Conservation (phyloP, 2,797 vertebrate species). For the Sciurus carolinensis region DNA sequence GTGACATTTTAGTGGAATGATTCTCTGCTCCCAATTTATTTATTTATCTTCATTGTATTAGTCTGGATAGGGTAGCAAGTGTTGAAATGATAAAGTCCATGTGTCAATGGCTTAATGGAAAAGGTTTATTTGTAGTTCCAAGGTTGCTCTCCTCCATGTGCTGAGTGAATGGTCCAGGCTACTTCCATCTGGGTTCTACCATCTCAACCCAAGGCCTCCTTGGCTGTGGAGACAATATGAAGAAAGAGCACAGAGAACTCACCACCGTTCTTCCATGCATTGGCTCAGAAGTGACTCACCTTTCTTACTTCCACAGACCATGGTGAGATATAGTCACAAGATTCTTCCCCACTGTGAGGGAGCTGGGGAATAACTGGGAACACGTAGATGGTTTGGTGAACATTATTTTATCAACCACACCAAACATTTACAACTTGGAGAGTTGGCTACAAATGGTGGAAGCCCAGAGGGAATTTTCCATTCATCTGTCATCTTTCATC, state of each 20-base stretch:
- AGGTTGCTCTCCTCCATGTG: neutral
- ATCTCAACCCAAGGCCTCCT: neutral
- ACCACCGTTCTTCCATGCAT: neutral
- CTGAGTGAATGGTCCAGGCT: constrained; percentile 11
- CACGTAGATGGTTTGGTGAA: neutral
- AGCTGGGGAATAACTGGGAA: neutral
- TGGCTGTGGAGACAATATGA: neutral
- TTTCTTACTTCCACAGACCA: neutral
- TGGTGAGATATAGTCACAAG: neutral
- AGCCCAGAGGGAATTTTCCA: constrained; percentile 67
- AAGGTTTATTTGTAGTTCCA: constrained; percentile 52
- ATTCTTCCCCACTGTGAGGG: neutral
- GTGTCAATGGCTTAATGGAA: neutral
- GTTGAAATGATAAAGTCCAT: neutral
- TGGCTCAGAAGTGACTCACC: neutral
- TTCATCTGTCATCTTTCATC: constrained; percentile 66
- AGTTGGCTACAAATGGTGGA: constrained; percentile 22
- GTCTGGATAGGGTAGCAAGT: neutral
- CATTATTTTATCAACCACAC: constrained; percentile 32
- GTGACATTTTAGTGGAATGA: constrained; percentile 6
- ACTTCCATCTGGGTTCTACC: neutral
- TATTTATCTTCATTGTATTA: constrained; percentile 48
- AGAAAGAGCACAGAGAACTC: neutral
- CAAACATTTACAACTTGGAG: constrained; percentile 38
- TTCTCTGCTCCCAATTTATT: constrained; percentile 21